A percentile compares a stretch with the other conserved stretches of the same genome.
Evolutionary conservation across 2,888 invertebrate species (phyloP).

Genomic region (Cephus pygmeus): DNA sequence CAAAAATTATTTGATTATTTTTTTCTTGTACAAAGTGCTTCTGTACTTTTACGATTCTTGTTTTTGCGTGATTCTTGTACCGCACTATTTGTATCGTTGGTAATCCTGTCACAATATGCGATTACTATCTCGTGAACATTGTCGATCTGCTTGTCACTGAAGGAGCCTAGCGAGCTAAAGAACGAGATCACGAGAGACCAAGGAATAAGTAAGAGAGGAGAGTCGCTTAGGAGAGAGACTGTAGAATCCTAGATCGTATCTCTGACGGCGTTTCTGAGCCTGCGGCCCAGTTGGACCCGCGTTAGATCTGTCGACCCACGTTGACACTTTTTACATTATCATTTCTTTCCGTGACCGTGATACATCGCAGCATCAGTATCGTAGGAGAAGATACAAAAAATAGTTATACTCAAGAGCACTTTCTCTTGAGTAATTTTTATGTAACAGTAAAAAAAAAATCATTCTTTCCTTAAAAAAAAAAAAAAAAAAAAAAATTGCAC

Average conservation of each 20-base stretch:
- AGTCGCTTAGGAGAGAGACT: background rate
- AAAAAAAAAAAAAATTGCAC: too few species aligned
- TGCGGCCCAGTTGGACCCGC: background rate
- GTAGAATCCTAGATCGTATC: background rate
- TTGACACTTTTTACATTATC: slow-evolving; percentile 35
- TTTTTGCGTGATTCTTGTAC: background rate
- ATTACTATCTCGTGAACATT: background rate
- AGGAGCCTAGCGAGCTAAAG: background rate
- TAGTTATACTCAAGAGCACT: background rate
- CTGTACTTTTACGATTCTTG: background rate
- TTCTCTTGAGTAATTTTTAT: background rate
- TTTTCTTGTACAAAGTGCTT: background rate
- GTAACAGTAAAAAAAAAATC: background rate
- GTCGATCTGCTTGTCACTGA: background rate
- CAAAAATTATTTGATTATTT: background rate
- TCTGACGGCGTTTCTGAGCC: background rate
- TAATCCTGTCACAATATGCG: background rate
- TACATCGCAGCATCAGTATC: background rate
- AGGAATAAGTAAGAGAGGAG: background rate
- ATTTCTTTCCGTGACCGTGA: background rate
- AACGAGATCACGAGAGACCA: background rate
- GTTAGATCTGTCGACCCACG: slow-evolving; percentile 26
- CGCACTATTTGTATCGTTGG: too few species aligned
- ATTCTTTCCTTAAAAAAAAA: too few species aligned
- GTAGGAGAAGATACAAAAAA: slow-evolving; percentile 7